phyloP scores from a whole-genome alignment of 2,113 vertebrate species.

The Suricata suricatta region DNA sequence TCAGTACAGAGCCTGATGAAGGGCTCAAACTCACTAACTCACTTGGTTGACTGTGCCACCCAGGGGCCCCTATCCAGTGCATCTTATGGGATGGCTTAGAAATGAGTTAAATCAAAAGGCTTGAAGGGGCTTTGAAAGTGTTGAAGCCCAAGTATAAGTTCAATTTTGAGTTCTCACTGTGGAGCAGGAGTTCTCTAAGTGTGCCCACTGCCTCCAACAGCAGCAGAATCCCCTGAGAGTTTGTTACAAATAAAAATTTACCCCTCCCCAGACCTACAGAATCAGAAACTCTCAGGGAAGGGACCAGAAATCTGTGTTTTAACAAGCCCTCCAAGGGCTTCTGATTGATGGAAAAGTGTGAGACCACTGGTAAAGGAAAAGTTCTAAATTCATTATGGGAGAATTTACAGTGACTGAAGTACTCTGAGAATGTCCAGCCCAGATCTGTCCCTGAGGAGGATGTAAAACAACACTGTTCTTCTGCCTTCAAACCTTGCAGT shows the following conservation, averaged over 20 bases:
- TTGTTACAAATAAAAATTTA: background rate
- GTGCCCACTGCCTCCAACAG: accelerated
- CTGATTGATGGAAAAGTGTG: background rate
- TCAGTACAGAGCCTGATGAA: no score
- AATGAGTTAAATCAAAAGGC: background rate
- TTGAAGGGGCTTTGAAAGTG: background rate
- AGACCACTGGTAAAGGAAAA: background rate
- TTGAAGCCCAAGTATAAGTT: background rate
- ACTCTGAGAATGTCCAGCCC: accelerated
- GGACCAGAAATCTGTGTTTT: background rate
- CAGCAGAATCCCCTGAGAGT: background rate
- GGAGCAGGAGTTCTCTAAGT: background rate
- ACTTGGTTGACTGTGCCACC: no score
- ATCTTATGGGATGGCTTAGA: background rate
- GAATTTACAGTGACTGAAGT: background rate
- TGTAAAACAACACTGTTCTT: background rate
- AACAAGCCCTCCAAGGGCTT: background rate
- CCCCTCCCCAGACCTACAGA: background rate
- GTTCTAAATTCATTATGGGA: background rate
- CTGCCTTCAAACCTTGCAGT: background rate
- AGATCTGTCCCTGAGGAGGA: background rate
- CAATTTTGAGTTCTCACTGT: accelerated
- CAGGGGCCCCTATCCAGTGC: background rate
- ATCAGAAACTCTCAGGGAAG: background rate
- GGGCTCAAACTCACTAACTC: no score